Evolutionary conservation across 2,888 invertebrate species (phyloP).

Genomic region (Auanema freiburgensis): DNA sequence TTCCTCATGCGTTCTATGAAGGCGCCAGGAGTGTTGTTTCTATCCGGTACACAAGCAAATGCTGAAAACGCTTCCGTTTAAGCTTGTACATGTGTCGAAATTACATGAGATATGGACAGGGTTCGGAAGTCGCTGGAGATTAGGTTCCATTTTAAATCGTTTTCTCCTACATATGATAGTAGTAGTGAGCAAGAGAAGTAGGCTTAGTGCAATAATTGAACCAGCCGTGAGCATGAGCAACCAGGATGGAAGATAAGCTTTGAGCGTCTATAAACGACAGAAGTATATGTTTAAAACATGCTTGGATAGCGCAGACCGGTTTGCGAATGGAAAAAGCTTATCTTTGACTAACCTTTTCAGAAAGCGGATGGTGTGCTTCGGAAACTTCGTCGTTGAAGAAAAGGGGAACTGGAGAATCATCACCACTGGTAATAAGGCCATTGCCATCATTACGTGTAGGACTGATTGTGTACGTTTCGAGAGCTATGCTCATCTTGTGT

Average conservation of each 20-base stretch:
- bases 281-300: too few species aligned
- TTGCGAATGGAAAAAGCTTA: too few species aligned
- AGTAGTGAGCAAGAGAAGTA: conserved; percentile 7
- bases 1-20: conserved; percentile 14
- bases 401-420: too few species aligned
- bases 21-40: conserved; percentile 6
- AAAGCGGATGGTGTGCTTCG: too few species aligned
- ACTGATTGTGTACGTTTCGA: conserved; percentile 16
- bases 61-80: conserved; percentile 13
- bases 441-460: conserved; percentile 10
- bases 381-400: too few species aligned
- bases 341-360: too few species aligned
- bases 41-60: conserved; percentile 3
- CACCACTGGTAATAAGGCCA: too few species aligned
- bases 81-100: neutral
- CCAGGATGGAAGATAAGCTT: conserved; percentile 9
- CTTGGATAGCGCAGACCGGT: too few species aligned
- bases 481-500: conserved; percentile 16
- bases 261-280: conserved; percentile 7
- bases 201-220: neutral
- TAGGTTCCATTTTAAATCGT: neutral
- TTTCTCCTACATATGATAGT: neutral
- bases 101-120: conserved; percentile 14
- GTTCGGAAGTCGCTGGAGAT: conserved; percentile 9
- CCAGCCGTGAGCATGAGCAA: neutral